Evolutionary conservation across 37 sponge, comb jelly and placozoan species (phyloP), one percentile per base, ranked within the genome.

Genomic region (Beroe ovata): DNA sequence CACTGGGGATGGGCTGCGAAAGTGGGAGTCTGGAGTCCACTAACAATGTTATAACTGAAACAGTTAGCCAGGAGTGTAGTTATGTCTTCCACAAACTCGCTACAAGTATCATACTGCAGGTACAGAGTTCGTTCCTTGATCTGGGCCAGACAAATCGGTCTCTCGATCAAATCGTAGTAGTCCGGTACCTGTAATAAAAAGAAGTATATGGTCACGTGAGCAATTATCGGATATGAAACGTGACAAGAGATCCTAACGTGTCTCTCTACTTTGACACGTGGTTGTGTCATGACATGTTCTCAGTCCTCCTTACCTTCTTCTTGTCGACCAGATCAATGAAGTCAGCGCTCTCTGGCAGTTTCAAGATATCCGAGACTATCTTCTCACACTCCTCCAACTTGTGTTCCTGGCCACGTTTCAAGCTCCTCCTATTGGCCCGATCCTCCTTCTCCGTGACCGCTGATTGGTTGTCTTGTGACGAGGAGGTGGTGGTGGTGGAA

Each of bases 261-360:
- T n/a, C n/a, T n/a, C n/a, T n/a, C n/a, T n/a, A n/a, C n/a, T n/a
- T n/a, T n/a, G n/a, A n/a, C n/a, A n/a, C n/a, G n/a, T n/a, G n/a
- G n/a, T n/a, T n/a, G n/a, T n/a, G n/a, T n/a, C n/a, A n/a, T n/a
- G n/a, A n/a, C n/a, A n/a, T n/a, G n/a, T n/a, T n/a, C n/a, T n/a
- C n/a, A n/a, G n/a, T n/a, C n/a, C n/a, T n/a, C n/a, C 63, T 21
- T 16, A 66, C 69, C 84, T 77, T 77, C 84, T 42, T 77, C 33
- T 77, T 77, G 84, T 77, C 84, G 11, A 77, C 84, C 41, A 77
- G 28, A 19, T 77, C 84, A 40, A 77, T 42, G 47, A 77, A 77
- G 21, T 77, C 84, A 32, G 84, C 42, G 22, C 84, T 77, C 38
- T 77, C 84, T 29, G 84, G 84, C 8, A 16, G 20, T 40, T 77